Evolutionary conservation across 2,113 vertebrate species (phyloP).

Genomic region (Ceyx margarethae): DNA sequence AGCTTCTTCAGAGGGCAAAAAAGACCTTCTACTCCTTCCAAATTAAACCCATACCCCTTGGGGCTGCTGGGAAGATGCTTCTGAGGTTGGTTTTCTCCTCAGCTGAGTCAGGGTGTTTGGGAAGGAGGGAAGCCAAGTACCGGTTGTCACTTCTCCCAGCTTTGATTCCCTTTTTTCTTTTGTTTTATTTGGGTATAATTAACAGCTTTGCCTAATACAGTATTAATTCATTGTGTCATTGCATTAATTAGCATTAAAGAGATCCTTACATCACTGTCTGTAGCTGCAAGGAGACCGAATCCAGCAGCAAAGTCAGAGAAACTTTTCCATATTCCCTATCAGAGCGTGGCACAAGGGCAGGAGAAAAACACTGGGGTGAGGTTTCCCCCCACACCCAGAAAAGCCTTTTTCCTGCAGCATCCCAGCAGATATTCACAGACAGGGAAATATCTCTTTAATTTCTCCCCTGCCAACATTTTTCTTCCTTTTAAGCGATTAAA

Average conservation of each 20-base stretch:
- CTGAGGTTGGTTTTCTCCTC: background rate
- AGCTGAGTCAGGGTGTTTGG: background rate
- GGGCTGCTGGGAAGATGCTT: background rate
- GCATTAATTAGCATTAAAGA: conserved; percentile 77
- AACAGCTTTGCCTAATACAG: conserved; percentile 65
- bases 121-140: background rate
- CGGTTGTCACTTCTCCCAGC: background rate
- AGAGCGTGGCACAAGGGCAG: rapidly evolving
- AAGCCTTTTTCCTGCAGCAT: background rate
- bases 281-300: conserved; percentile 42
- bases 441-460: background rate
- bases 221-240: conserved; percentile 69
- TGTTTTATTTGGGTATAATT: conserved; percentile 67
- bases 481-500: background rate
- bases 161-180: conserved; percentile 34
- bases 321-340: background rate
- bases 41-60: background rate
- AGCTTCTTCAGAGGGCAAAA: background rate
- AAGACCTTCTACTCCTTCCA: background rate
- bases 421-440: background rate
- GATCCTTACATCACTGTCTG: conserved; percentile 65
- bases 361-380: background rate
- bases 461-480: background rate
- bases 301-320: conserved; percentile 39
- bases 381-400: background rate